Evolutionary conservation across 1,140 invertebrate species (phyloP), one percentile per base, ranked within the genome.

Genomic region (Sinella curviseta): DNA sequence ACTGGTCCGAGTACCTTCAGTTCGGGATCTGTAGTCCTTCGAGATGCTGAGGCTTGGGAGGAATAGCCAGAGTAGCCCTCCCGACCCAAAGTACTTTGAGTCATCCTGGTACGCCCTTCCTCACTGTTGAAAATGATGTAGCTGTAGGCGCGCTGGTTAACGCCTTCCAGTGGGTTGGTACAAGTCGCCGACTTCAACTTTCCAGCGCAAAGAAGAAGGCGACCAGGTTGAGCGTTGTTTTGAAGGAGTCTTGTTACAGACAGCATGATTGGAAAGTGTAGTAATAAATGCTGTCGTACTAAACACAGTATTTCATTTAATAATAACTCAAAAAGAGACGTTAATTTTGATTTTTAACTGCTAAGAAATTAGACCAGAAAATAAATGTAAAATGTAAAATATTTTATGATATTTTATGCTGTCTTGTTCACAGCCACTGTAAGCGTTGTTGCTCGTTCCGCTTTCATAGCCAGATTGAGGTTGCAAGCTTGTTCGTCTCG

Each of bases 91-190:
- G 65, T 70, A 33, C 65, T 70, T 33, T 70, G 65, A 30, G 1
- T 70, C 65, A 70, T 30, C 30, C 65, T 70, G 26, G 65, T 14
- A 33, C 65, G 65, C 1, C 31, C 65, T 70, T 70, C 65, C 8
- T 8, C 65, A 70, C 28, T 70, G 31, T 70, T 70, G 31, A 70
- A 70, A 33, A 70, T 33, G 26, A 70, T 33, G 65, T 70, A 70
- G 31, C 65, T 70, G 65, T 70, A 31, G 65, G 12, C 12, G 30
- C 65, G 30, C 8, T 70, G 65, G 3, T 70, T 8, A 12, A 14
- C 65, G 14, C 31, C 31, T 30, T 30, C 30, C 26, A 30, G 24
- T 31, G 30, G 26, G 31, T 8, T 33, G 26, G 65, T 33, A 30
- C 12, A 70, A 4, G 65, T 33, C 3, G 57, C 57, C 57, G 57